Evolutionary conservation across 2,888 invertebrate genomes (phyloP).

Genomic region (Andrena chrysosceles): DNA sequence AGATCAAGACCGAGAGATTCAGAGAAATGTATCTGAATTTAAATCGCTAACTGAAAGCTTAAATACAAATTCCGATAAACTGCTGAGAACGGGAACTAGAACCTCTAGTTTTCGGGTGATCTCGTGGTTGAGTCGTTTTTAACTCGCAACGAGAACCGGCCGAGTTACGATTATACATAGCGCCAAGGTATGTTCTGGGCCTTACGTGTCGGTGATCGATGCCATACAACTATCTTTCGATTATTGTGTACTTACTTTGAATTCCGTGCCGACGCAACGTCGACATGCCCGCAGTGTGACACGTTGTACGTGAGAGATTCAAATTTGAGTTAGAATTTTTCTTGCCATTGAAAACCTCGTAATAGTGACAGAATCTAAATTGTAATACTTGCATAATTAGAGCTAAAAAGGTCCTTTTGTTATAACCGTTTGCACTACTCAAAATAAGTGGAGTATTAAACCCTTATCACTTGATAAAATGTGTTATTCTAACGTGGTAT

Average conservation of each 20-base stretch:
- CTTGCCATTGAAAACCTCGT: neutral
- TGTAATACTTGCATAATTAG: slow-evolving; percentile 1
- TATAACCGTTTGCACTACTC: neutral
- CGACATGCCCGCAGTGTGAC: slow-evolving; percentile 23
- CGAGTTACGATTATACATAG: slow-evolving; percentile 51
- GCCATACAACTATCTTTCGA: slow-evolving; percentile 68
- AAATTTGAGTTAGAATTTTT: neutral
- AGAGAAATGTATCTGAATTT: slow-evolving; percentile 49
- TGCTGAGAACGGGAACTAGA: slow-evolving; percentile 57
- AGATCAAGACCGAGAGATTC: slow-evolving; percentile 36
- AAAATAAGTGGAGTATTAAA: neutral
- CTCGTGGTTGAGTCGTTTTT: slow-evolving; percentile 56
- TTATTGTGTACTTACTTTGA: slow-evolving; percentile 61
- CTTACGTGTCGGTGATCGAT: slow-evolving; percentile 78
- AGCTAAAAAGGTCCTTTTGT: neutral
- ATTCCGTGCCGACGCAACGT: slow-evolving; percentile 29
- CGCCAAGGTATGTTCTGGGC: slow-evolving; percentile 65
- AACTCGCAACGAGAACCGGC: slow-evolving; percentile 46
- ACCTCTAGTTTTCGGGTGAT: slow-evolving; percentile 49
- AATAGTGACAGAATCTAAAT: neutral
- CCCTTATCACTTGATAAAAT: neutral
- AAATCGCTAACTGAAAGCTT: slow-evolving; percentile 67
- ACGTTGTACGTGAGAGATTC: slow-evolving; percentile 37
- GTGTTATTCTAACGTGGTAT: neutral
- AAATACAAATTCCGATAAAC: slow-evolving; percentile 58